Evolutionary conservation across 2,113 vertebrate genomes (phyloP).

Genomic region (Gadus chalcogrammus): DNA sequence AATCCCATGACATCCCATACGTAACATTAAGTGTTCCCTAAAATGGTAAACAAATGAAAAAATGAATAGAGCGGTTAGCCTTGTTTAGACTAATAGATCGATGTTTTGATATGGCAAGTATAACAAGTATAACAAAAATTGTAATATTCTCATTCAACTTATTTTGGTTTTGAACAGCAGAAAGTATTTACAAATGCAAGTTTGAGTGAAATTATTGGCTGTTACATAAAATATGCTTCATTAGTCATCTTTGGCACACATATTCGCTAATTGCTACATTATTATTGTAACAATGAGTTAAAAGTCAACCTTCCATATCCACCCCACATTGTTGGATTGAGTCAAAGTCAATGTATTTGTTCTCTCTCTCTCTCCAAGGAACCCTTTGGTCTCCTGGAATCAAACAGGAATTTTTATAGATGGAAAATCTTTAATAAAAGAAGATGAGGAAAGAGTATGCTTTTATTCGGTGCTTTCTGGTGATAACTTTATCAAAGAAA

Average conservation of each 20-base stretch:
- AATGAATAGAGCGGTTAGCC: neutral
- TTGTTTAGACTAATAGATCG: neutral
- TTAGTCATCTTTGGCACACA: slow-evolving; percentile 7
- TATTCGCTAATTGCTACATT: neutral
- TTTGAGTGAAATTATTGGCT: neutral
- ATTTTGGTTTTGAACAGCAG: too few relatives aligned
- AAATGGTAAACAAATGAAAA: slow-evolving; percentile 8
- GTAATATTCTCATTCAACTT: too few relatives aligned
- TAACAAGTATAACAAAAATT: too few relatives aligned
- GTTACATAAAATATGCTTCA: neutral
- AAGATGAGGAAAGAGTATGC: slow-evolving; percentile 11
- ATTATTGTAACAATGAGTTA: neutral
- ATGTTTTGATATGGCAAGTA: neutral
- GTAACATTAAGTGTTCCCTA: slow-evolving; percentile 22
- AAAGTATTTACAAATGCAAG: too few relatives aligned
- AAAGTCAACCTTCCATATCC: slow-evolving; percentile 23
- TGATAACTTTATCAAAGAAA: slow-evolving; percentile 25
- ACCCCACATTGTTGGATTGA: slow-evolving; percentile 6
- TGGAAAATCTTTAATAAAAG: slow-evolving; percentile 32
- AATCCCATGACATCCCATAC: too few relatives aligned
- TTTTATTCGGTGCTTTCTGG: slow-evolving; percentile 19
- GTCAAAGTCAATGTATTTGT: slow-evolving; percentile 20
- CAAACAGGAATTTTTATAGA: slow-evolving; percentile 31
- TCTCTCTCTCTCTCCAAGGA: slow-evolving; percentile 34
- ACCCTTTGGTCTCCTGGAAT: slow-evolving; percentile 37